Evolutionary conservation across 2,113 vertebrate species (phyloP), one percentile per base, ranked within the genome.

Genomic region (Theropithecus gelada): DNA sequence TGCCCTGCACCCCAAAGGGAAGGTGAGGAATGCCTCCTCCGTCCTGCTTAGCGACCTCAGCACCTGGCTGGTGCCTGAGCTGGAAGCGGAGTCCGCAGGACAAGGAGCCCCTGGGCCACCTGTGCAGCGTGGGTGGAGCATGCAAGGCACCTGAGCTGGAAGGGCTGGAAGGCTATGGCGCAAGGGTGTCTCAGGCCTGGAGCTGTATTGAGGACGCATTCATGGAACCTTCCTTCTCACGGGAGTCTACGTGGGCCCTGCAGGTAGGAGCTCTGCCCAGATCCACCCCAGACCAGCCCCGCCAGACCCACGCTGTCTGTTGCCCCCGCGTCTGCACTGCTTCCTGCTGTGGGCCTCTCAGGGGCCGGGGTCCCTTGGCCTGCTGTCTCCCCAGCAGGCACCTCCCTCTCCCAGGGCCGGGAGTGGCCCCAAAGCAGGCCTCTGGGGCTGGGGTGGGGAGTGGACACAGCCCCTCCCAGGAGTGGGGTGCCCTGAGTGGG

Each of bases 131-230:
- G 55, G 2, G 35, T 23, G 66, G 11, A 7, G 6, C 23, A 9
- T 38, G 22, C 2, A 1, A 66, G 1, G 25, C 5, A 3, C 25
- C n/a, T 13, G 23, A 6, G 11, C 11, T 6, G 12, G 72, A 13
- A 75, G 72, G 23, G 23, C 22, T 25, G 40, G 40, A 40, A 13
- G 22, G 72, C 23, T 5, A 27, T 30, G 6, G 59, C 22, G 11
- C 3, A 3, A 25, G 57, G 27, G 11, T 25, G 43, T 1, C 9
- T 22, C 30, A 22, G n/a, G 20, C 12, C 68, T 43, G 27, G 11
- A 7, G n/a, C 1, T 55, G 52, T 55, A 55, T 55, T 55, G 20
- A 48, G 25, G 38, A 55, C 0, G 27, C 8, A 16, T 45, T 23
- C 45, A 5, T 0, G 48, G 66, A 14, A 11, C 32, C 32, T 70